Base-by-base conservation (phyloP, 1,140 invertebrate species). In the Cyphomyrmex costatus region DNA sequence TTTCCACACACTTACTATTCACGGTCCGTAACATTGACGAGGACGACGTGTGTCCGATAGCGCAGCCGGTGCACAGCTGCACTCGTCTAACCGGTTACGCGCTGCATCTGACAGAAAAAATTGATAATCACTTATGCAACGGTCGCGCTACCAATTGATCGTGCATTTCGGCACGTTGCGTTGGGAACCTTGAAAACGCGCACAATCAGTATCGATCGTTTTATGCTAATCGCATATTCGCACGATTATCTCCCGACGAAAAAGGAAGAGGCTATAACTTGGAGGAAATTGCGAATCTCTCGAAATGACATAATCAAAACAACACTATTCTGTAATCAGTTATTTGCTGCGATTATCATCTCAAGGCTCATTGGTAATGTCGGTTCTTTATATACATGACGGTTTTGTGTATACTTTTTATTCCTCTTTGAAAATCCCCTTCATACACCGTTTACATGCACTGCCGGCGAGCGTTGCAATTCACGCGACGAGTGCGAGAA, bases 41-140 rank as follows among this genome's bases (percentile, higher is more conserved):
- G 21, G 16, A 16, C 42, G 58, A 78, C 78, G 30, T 36, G 21
- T 24, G 33, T 56, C 21, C 21, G 51, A 70, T 80, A 80, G 70
- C 21, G 65, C 78, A 24, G 63, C 49, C 49, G 49, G 8, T 53
- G 30, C 46, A n/a, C 63, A 21, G 61, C n/a, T 53, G 33, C 63
- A 80, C 77, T 70, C 51, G 77, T 70, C 51, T 36, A 56, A 80
- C 63, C 78, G 78, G 78, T 80, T 80, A 56, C 42, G n/a, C 30
- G n/a, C 19, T 65, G 58, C n/a, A 36, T 3, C 16, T n/a, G 61
- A 56, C 33, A 12, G 46, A 70, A 74, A n/a, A 80, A 80, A 70
- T 70, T 80, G 65, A 80, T 80, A 42, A 56, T 70, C 78, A 56
- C 63, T 80, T 80, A 80, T 33, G 49, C 65, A 80, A 80, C 65